Conservation (phyloP, 1,140 invertebrate species). For the Heliconius nattereri region DNA sequence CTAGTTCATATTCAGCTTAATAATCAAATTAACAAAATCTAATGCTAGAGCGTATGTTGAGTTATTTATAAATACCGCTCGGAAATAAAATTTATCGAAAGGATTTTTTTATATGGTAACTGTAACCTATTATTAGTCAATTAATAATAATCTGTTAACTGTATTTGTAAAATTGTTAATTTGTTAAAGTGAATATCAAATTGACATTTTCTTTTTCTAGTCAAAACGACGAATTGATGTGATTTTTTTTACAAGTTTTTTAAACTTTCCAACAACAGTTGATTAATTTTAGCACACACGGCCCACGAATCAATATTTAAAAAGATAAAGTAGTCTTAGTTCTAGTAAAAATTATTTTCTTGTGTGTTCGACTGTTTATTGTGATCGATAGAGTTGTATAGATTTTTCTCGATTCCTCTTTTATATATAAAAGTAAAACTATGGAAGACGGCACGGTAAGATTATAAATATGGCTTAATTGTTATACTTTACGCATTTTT, state of each 20-base stretch:
- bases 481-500: neutral
- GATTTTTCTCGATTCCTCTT: neutral
- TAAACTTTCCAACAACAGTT: neutral
- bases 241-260: neutral
- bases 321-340: neutral
- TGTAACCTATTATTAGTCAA: too few species aligned
- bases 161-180: too few species aligned
- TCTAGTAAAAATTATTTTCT: neutral
- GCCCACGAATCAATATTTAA: neutral
- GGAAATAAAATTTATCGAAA: too few species aligned
- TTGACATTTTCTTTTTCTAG: conserved; percentile 1
- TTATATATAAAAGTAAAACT: neutral
- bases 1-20: too few species aligned
- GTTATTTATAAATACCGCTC: too few species aligned
- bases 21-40: too few species aligned
- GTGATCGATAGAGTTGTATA: neutral
- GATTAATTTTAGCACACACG: neutral
- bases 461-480: conserved; percentile 17
- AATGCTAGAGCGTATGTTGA: too few species aligned
- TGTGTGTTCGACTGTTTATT: neutral
- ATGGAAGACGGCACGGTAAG: conserved; percentile 56
- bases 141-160: too few species aligned
- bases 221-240: neutral
- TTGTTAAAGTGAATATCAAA: neutral
- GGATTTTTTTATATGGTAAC: neutral